phyloP scores from a whole-genome alignment of 2,113 vertebrate genomes.

The Hemichromis elongatus region DNA sequence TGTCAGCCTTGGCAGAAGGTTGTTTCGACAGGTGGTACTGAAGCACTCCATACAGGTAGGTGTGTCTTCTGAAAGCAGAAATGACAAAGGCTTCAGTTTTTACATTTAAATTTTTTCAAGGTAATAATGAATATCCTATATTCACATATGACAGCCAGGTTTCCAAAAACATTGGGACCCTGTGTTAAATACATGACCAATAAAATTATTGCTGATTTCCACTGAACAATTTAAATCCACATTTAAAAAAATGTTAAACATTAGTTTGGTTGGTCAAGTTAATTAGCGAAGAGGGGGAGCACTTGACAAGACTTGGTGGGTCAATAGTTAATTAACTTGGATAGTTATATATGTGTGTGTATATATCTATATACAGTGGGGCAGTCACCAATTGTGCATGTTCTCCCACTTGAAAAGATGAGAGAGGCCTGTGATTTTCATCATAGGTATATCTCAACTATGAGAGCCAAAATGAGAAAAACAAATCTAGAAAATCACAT shows the following conservation, averaged over 20 bases:
- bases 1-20: conserved; percentile 57
- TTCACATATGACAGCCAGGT: background rate
- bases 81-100: background rate
- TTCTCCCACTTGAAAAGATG: too few species aligned
- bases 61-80: conserved; percentile 47
- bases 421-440: too few species aligned
- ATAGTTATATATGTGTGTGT: background rate
- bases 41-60: conserved; percentile 72
- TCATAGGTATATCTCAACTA: too few species aligned
- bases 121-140: background rate
- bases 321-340: background rate
- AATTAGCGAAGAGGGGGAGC: background rate
- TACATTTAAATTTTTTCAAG: background rate
- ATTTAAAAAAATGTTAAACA: background rate
- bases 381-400: too few species aligned
- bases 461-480: too few species aligned
- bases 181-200: background rate
- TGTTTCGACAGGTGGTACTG: conserved; percentile 64
- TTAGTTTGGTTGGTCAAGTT: background rate
- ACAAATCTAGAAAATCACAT: too few species aligned
- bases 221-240: background rate
- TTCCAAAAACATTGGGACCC: background rate
- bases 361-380: background rate
- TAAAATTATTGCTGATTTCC: background rate
- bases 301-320: background rate